Percentiles rank a stretch among this genome's conserved stretches.
Evolutionary conservation across 2,888 invertebrate species (phyloP).

Genomic region (Urechis unicinctus): DNA sequence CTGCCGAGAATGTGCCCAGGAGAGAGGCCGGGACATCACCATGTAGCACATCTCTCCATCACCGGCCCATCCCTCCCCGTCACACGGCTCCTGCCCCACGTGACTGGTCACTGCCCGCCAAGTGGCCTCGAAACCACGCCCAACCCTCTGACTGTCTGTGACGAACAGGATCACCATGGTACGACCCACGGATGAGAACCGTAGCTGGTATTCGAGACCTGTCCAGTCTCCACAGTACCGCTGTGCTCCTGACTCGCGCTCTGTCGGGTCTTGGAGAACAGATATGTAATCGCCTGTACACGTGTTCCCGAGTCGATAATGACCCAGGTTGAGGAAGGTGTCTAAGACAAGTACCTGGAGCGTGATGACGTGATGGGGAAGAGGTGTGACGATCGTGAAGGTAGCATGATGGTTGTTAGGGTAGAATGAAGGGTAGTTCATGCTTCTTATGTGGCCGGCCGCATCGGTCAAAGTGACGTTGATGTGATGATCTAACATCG

Average conservation of each 20-base stretch:
- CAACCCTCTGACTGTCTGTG: constrained; percentile 19
- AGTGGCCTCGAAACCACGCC: constrained; percentile 21
- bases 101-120: constrained; percentile 19
- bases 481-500: too few species aligned
- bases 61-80: neutral
- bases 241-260: too few species aligned
- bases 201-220: constrained; percentile 19
- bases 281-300: constrained; percentile 28
- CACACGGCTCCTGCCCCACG: constrained; percentile 7
- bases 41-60: too few species aligned
- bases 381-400: constrained; percentile 14
- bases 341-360: constrained; percentile 22
- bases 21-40: too few species aligned
- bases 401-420: constrained; percentile 22
- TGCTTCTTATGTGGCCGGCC: too few species aligned
- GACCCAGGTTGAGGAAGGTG: constrained; percentile 22
- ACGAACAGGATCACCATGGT: constrained; percentile 19
- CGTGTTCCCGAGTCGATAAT: constrained; percentile 12
- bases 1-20: too few species aligned
- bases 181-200: constrained; percentile 17
- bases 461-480: too few species aligned
- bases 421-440: constrained; percentile 57
- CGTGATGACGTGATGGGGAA: constrained; percentile 15
- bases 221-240: constrained; percentile 29
- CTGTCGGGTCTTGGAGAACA: constrained; percentile 13